Conservation (phyloP, 2,888 invertebrate species). For the Callimorpha dominula region DNA sequence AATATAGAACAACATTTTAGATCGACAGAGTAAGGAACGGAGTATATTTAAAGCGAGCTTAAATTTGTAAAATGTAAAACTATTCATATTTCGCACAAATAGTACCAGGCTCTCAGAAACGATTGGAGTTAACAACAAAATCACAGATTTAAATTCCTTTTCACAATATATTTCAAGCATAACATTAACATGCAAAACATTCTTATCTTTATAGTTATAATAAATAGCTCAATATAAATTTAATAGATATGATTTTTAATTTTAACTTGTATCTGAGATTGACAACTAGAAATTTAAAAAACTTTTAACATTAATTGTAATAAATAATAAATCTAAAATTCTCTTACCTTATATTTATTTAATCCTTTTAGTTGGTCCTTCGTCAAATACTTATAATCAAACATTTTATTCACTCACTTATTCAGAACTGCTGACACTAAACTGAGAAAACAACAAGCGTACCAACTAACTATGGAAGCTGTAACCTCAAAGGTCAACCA, state of each 20-base stretch:
- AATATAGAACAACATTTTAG: too few relatives aligned
- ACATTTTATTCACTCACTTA: conserved; percentile 55
- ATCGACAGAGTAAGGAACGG: too few relatives aligned
- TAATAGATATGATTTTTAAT: neutral
- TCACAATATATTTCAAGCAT: neutral
- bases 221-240: neutral
- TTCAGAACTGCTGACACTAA: neutral
- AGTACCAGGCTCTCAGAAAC: conserved; percentile 8
- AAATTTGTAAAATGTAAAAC: neutral
- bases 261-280: neutral
- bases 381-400: conserved; percentile 92
- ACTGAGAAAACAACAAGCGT: neutral
- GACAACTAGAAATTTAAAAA: neutral
- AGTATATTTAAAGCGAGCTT: neutral
- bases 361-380: conserved; percentile 95
- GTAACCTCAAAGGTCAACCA: neutral
- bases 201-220: too few relatives aligned
- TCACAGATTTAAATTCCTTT: neutral
- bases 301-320: neutral
- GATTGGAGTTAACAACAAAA: neutral
- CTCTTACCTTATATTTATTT: conserved; percentile 94
- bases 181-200: neutral
- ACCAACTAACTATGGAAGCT: too few relatives aligned
- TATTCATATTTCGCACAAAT: conserved; percentile 1
- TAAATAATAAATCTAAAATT: neutral